Conservation (phyloP, 1,140 invertebrate species). For the Zophobas atratus region DNA sequence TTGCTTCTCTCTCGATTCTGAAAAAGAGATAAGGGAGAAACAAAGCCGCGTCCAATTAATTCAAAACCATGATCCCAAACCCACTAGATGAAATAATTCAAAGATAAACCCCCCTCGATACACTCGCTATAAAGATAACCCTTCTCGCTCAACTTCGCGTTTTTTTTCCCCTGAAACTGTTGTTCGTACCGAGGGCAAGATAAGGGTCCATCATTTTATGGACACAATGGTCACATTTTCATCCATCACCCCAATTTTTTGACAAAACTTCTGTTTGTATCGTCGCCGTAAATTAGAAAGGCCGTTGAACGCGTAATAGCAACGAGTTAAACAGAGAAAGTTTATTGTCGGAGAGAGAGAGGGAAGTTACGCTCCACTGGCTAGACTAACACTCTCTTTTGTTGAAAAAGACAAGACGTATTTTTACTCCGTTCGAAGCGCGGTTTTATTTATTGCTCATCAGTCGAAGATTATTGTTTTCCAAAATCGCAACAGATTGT, state of each 20-base stretch:
- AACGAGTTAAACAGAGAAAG: conserved; percentile 4
- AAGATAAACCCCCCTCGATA: conserved; percentile 1
- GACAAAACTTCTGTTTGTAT: conserved; percentile 16
- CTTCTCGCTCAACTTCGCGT: neutral
- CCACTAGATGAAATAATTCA: conserved; percentile 17
- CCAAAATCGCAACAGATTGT: neutral
- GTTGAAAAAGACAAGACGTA: conserved; percentile 6
- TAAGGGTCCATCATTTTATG: conserved; percentile 30
- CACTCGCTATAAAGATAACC: conserved; percentile 36
- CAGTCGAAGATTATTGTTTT: conserved; percentile 3
- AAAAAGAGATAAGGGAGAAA: conserved; percentile 15
- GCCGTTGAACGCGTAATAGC: neutral
- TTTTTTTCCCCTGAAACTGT: conserved; percentile 11
- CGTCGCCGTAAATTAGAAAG: neutral
- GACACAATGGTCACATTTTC: conserved; percentile 36
- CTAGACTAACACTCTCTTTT: conserved; percentile 25
- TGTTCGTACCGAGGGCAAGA: conserved; percentile 6
- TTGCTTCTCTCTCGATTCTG: neutral
- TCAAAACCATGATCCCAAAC: conserved; percentile 15
- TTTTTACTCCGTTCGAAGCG: conserved; percentile 1
- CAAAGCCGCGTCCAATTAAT: conserved; percentile 18
- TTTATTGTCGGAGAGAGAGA: conserved; percentile 5
- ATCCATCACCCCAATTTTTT: conserved; percentile 21
- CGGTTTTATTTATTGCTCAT: conserved; percentile 21
- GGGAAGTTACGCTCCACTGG: conserved; percentile 8